These are phyloP conservation scores for Drepana falcataria DNA, from an alignment of 2,888 invertebrate genomes.

Conservation along the genomic window DNA sequence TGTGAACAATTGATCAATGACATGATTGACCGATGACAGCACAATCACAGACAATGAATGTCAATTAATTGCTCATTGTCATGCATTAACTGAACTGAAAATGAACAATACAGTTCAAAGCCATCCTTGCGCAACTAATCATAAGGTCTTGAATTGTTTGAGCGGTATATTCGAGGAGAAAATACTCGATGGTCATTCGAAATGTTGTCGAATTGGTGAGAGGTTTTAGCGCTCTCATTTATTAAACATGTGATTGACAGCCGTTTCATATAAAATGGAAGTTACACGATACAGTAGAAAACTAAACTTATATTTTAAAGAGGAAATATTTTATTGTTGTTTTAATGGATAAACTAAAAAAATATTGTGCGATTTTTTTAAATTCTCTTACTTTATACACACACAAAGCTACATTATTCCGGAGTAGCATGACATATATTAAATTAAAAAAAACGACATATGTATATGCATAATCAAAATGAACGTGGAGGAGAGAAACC, in stretches of 20 bases:
- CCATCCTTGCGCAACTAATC: neutral
- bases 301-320: too few relatives aligned
- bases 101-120: neutral
- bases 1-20: conserved; percentile 32
- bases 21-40: conserved; percentile 45
- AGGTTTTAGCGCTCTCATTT: neutral
- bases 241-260: neutral
- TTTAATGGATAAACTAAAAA: too few relatives aligned
- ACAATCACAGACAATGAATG: conserved; percentile 47
- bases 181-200: neutral
- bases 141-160: neutral
- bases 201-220: neutral
- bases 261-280: neutral
- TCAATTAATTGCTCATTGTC: conserved; percentile 54
- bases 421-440: too few relatives aligned
- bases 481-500: too few relatives aligned
- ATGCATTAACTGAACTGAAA: conserved; percentile 5
- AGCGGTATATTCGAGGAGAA: too few relatives aligned
- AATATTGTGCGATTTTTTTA: too few relatives aligned
- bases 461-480: too few relatives aligned
- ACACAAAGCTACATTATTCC: too few relatives aligned
- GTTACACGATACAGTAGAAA: too few relatives aligned
- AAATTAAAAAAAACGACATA: too few relatives aligned
- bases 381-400: too few relatives aligned
- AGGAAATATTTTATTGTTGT: too few relatives aligned